A percentile compares a stretch with the other conserved stretches of the same genome.
Conservation (phyloP, 2,113 vertebrate genomes). For the Butastur rufipennis region DNA sequence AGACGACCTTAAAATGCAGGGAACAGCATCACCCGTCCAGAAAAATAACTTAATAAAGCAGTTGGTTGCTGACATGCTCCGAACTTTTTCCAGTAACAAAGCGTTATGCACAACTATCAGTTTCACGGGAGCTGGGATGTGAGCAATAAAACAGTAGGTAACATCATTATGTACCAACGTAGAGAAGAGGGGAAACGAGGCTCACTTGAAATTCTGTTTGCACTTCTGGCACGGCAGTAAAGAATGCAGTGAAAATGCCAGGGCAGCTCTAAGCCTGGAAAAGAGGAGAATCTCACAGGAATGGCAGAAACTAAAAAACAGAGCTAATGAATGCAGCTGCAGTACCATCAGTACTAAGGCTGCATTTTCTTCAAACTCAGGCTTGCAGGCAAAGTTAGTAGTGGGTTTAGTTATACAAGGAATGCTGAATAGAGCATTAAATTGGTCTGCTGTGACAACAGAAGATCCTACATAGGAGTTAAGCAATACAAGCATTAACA, state of each 20-base stretch:
- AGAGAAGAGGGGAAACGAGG: background rate
- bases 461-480: background rate
- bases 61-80: background rate
- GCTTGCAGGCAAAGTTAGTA: background rate
- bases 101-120: background rate
- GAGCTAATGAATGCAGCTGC: background rate
- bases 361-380: background rate
- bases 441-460: background rate
- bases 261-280: background rate
- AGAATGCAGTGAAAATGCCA: background rate
- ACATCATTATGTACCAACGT: background rate
- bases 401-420: background rate
- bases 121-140: background rate
- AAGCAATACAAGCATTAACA: background rate
- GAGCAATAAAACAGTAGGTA: background rate
- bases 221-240: background rate
- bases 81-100: background rate
- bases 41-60: background rate
- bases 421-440: background rate
- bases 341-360: background rate
- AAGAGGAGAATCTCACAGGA: background rate
- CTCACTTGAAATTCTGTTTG: background rate
- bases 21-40: background rate
- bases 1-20: background rate
- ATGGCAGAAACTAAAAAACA: background rate